Evolutionary conservation across 30 jellyfish, hydroid and myxozoan genomes (phyloP).

Genomic region (Pseudorhiza aurosa): DNA sequence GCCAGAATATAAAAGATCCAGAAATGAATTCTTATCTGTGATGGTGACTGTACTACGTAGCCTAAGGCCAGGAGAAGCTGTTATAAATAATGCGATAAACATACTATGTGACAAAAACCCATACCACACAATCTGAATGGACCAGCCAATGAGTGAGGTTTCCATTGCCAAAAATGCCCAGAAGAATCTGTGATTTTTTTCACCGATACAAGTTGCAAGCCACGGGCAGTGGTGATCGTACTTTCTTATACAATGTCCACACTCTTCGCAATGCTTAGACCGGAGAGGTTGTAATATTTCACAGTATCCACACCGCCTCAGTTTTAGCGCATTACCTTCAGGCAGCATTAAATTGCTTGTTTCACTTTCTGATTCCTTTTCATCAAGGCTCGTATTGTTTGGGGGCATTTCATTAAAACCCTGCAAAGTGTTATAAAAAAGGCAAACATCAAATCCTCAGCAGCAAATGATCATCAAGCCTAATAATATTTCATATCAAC

Average conservation of each 20-base stretch:
- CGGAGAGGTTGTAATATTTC: slow-evolving; percentile 94
- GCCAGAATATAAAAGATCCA: no score
- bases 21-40: no score
- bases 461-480: no score
- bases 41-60: no score
- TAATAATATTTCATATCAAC: no score
- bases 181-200: slow-evolving; percentile 90
- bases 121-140: slow-evolving; percentile 72
- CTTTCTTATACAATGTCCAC: slow-evolving; percentile 89
- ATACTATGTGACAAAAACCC: background rate
- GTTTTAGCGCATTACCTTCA: slow-evolving; percentile 82
- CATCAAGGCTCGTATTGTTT: slow-evolving; percentile 24
- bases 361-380: slow-evolving; percentile 67
- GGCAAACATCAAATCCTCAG: no score
- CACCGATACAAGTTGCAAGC: slow-evolving; percentile 99
- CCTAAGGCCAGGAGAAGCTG: no score
- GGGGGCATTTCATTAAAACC: background rate
- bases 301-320: slow-evolving; percentile 94
- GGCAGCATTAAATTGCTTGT: slow-evolving; percentile 81
- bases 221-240: slow-evolving; percentile 99
- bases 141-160: slow-evolving; percentile 76
- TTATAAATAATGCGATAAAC: no score
- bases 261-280: slow-evolving; percentile 97
- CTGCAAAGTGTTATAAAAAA: no score
- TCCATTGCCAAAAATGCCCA: slow-evolving; percentile 80